Evolutionary conservation across 2,888 invertebrate genomes (phyloP).

Genomic region (Drosophila hamatofila): DNA sequence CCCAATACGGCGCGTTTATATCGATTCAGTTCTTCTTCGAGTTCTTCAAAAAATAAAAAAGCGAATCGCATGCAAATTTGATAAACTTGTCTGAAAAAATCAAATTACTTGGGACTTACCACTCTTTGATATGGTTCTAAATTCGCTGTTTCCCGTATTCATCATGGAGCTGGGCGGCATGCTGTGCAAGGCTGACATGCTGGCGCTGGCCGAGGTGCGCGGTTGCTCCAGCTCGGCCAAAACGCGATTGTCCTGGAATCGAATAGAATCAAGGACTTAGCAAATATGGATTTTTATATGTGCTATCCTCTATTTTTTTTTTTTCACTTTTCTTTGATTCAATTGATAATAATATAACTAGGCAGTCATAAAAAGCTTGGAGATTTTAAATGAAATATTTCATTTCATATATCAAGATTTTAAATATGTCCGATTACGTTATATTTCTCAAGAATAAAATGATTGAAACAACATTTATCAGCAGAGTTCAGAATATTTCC

Average conservation of each 20-base stretch:
- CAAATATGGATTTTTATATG: too few relatives aligned
- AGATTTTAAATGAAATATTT: too few relatives aligned
- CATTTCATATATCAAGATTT: too few relatives aligned
- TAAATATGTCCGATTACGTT: too few relatives aligned
- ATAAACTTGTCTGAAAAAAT: too few relatives aligned
- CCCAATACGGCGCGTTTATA: constrained; percentile 82
- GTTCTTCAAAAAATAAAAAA: constrained; percentile 60
- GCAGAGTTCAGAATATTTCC: not conserved
- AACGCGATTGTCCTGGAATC: constrained; percentile 90
- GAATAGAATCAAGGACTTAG: not conserved
- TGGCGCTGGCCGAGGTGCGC: constrained; percentile 85
- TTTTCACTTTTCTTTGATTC: too few relatives aligned
- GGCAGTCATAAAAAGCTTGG: too few relatives aligned
- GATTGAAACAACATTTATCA: not conserved
- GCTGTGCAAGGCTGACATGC: constrained; percentile 81
- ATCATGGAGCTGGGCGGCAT: constrained; percentile 83
- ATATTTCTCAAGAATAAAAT: too few relatives aligned
- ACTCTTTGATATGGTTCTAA: constrained; percentile 84
- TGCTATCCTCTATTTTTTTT: too few relatives aligned
- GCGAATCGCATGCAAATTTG: not conserved
- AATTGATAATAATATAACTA: too few relatives aligned
- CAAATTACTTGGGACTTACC: constrained; percentile 56
- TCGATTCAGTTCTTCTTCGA: constrained; percentile 84
- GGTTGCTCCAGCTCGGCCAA: constrained; percentile 95
- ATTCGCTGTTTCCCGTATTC: constrained; percentile 82